These are phyloP conservation scores for Drosophila sturtevanti DNA, from an alignment of 1,140 invertebrate genomes.

Conservation along the genomic window DNA sequence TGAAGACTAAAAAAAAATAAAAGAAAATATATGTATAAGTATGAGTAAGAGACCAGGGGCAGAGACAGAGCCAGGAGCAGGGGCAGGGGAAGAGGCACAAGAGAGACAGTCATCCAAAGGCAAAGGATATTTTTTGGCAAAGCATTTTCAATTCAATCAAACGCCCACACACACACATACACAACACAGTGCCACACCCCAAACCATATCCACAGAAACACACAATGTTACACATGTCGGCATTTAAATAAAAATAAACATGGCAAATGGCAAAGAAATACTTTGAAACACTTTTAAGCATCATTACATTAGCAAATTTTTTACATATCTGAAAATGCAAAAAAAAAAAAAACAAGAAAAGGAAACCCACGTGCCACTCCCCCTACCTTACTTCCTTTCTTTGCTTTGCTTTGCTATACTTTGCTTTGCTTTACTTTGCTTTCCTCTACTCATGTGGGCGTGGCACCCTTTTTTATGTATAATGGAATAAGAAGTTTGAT, in stretches of 20 bases:
- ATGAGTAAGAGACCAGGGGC: background rate
- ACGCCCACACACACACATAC: conserved; percentile 50
- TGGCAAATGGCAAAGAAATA: conserved; percentile 62
- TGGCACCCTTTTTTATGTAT: background rate
- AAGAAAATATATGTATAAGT: background rate
- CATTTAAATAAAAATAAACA: conserved; percentile 80
- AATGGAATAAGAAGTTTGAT: conserved; percentile 11
- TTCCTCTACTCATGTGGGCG: background rate
- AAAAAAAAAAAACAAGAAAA: conserved; percentile 21
- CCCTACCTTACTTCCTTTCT: background rate
- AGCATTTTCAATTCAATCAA: conserved; percentile 79
- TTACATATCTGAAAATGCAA: conserved; percentile 20
- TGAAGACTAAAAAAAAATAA: conserved; percentile 12
- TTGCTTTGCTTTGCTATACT: background rate
- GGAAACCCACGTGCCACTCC: conserved; percentile 16
- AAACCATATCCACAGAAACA: background rate
- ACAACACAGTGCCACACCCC: conserved; percentile 13
- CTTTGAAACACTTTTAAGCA: conserved; percentile 80
- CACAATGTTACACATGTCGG: conserved; percentile 47
- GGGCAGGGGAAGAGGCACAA: background rate
- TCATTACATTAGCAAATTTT: conserved; percentile 79
- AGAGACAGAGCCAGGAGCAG: background rate
- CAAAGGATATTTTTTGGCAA: conserved; percentile 67
- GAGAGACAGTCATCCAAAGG: conserved; percentile 26
- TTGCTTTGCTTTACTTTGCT: background rate